phyloP scores from a whole-genome alignment of 1,140 invertebrate genomes.

The Pinna nobilis region DNA sequence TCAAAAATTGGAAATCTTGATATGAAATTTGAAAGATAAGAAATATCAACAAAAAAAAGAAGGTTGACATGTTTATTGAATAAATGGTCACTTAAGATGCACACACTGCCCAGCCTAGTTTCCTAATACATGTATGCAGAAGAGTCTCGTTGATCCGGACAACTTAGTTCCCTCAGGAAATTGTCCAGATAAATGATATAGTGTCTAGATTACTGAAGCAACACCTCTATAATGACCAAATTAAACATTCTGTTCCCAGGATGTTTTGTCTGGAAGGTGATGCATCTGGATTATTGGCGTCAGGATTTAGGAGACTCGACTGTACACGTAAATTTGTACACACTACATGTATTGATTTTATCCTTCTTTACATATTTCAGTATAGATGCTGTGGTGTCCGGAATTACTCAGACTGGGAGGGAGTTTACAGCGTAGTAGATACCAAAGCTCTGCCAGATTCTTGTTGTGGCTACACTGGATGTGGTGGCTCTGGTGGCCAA shows the following conservation, averaged over 20 bases:
- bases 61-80: background rate
- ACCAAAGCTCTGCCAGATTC: slow-evolving; percentile 33
- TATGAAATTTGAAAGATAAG: background rate
- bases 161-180: too few species aligned
- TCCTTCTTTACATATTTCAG: too few species aligned
- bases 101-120: too few species aligned
- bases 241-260: background rate
- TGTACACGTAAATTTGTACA: background rate
- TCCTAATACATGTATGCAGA: too few species aligned
- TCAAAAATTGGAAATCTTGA: background rate
- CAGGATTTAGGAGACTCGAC: background rate
- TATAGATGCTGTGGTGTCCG: slow-evolving; percentile 43
- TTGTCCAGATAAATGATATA: too few species aligned
- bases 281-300: too few species aligned
- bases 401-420: slow-evolving; percentile 39
- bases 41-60: too few species aligned
- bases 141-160: too few species aligned
- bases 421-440: slow-evolving; percentile 26
- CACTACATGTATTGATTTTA: background rate
- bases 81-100: too few species aligned
- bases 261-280: too few species aligned
- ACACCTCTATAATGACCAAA: too few species aligned
- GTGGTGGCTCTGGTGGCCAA: slow-evolving; percentile 29
- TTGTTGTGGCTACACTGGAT: slow-evolving; percentile 34
- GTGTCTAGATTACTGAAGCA: too few species aligned